A percentile compares a stretch with the other conserved stretches of the same genome.
These are phyloP conservation scores for Anastrepha obliqua DNA, from an alignment of 1,140 invertebrate species.

Conservation along the genomic window DNA sequence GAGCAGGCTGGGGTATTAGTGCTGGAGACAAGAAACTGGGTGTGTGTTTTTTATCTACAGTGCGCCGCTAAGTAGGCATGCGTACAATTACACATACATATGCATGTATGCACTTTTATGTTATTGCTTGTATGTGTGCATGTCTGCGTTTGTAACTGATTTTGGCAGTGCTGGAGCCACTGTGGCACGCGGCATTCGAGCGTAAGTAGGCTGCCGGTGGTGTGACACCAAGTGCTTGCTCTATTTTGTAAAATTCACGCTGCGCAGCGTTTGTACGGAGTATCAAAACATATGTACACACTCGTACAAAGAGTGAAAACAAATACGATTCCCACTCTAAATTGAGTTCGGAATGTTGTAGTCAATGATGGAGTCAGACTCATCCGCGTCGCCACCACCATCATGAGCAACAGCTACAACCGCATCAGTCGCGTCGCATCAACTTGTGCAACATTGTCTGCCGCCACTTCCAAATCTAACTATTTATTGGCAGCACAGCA, in stretches of 20 bases:
- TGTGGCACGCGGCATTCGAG: constrained; percentile 44
- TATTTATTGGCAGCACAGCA: neutral
- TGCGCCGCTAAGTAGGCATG: neutral
- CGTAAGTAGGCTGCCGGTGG: neutral
- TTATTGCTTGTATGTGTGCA: neutral
- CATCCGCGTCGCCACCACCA: constrained; percentile 41
- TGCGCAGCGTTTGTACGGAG: neutral
- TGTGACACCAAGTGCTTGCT: neutral
- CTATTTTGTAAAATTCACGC: constrained; percentile 21
- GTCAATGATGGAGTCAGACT: constrained; percentile 2
- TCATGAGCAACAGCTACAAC: neutral
- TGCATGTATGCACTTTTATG: neutral
- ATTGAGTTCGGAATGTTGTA: constrained; percentile 45
- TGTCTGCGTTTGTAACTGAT: constrained; percentile 8
- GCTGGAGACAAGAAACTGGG: constrained; percentile 25
- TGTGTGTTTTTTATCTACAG: neutral
- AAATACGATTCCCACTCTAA: constrained; percentile 39
- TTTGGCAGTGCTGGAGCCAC: constrained; percentile 35
- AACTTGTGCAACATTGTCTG: constrained; percentile 26
- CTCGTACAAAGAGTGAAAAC: neutral
- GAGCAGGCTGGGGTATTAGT: constrained; percentile 7
- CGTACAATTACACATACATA: neutral
- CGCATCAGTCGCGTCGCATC: neutral
- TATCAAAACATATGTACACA: constrained; percentile 41
- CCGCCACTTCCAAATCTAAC: constrained; percentile 36